phyloP scores from a whole-genome alignment of 1,140 invertebrate genomes.

The Bombus cullumanus region DNA sequence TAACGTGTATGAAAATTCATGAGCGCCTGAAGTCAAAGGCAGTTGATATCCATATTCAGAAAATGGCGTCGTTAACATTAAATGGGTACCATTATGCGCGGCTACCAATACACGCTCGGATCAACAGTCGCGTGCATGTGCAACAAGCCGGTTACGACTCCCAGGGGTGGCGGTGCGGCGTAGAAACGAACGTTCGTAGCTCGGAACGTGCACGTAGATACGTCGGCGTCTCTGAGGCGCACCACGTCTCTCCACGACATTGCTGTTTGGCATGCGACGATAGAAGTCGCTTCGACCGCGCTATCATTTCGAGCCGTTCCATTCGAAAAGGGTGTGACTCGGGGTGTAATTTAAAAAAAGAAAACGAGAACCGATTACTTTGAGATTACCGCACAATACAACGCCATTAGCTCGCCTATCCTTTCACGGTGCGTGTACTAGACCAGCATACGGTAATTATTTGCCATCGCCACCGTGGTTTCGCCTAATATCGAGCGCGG shows the following conservation, averaged over 20 bases:
- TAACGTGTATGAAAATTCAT: conserved; percentile 79
- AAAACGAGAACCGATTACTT: conserved; percentile 69
- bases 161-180: conserved; percentile 37
- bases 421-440: conserved; percentile 58
- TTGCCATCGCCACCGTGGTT: conserved; percentile 35
- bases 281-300: conserved; percentile 66
- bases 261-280: conserved; percentile 79
- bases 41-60: conserved; percentile 80
- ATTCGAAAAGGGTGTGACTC: conserved; percentile 78
- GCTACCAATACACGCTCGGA: conserved; percentile 50
- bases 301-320: conserved; percentile 79
- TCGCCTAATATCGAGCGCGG: conserved; percentile 3
- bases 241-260: conserved; percentile 63
- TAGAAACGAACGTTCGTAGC: conserved; percentile 12
- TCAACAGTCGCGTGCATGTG: conserved; percentile 27
- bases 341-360: conserved; percentile 72
- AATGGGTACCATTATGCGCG: conserved; percentile 79
- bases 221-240: conserved; percentile 39
- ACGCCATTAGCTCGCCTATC: conserved; percentile 65
- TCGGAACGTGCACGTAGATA: neutral
- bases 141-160: conserved; percentile 52
- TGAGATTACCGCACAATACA: conserved; percentile 71
- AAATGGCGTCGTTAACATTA: conserved; percentile 83
- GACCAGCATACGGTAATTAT: conserved; percentile 47
- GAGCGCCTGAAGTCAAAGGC: conserved; percentile 75